Base-by-base conservation (phyloP, 2,888 invertebrate genomes). In the Myopa testacea region DNA sequence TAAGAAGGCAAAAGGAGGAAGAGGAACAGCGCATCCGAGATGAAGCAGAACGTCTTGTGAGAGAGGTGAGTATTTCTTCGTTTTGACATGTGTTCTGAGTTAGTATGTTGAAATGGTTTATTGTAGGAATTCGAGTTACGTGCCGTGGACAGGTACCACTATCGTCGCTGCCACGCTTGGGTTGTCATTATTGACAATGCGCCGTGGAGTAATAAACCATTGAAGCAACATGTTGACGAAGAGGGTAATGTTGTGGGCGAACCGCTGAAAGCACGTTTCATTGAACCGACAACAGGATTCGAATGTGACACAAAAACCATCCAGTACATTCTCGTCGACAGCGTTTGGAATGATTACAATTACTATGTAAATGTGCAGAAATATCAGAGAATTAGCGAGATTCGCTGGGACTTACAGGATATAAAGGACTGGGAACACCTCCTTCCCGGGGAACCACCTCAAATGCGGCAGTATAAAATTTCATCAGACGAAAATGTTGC, bases 281-380 rank as follows among this genome's bases (percentile, higher is more conserved):
- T 98, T 60, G 98, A 98, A 84, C 94, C 97, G 1, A 93, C 94
- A 19, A 95, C 96, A 0, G 98, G 97, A 0, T 90, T 91, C 19
- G 86, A 90, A 0, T 91, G 93, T 81, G 90, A 92, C 0, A 86
- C 93, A 0, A 86, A 90, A 62, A 90, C 92, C 37, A 87, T 90
- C 3, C 90, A 92, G 79, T 97, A 96, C 84, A 92, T 94, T 50
- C 92, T 94, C 0, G 91, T 98, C 5, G 96, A 98, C 85, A 94
- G 94, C 81, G 89, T 97, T 73, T 98, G 97, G 93, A 96, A 97
- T 84, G 90, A 96, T 85, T 90, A 91, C 73, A 98, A 98, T 89
- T 97, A 95, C 87, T 96, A 95, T 91, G 93, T 93, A 0, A 94
- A 94, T 84, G 88, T 93, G 83, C 95, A 95, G 88, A 89, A 89